Percentiles rank a stretch among this genome's conserved stretches.
phyloP scores from a whole-genome alignment of 2,888 invertebrate species.

The Apamea crenata region DNA sequence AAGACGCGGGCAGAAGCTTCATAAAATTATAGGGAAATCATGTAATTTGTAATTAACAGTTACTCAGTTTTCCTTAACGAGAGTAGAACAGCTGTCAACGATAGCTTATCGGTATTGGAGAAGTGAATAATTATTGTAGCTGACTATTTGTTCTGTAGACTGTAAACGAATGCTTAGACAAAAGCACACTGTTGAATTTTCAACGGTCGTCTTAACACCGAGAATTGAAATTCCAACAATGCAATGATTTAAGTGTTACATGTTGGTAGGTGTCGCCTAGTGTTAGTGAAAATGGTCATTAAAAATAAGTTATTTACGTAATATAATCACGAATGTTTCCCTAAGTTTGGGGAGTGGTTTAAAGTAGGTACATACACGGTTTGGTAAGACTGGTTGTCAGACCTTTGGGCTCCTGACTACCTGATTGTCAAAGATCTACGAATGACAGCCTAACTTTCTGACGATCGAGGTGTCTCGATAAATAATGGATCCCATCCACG shows the following conservation, averaged over 20 bases:
- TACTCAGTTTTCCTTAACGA: conserved; percentile 14
- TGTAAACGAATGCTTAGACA: background rate
- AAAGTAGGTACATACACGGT: no score
- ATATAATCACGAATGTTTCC: no score
- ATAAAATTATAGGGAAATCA: conserved; percentile 16
- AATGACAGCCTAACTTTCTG: background rate
- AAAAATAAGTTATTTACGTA: no score
- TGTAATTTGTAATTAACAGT: conserved; percentile 1
- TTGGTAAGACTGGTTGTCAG: background rate
- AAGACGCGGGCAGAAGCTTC: background rate
- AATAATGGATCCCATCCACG: no score
- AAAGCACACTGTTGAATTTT: background rate
- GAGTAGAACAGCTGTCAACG: conserved; percentile 2
- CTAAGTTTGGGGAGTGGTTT: no score
- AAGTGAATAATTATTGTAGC: background rate
- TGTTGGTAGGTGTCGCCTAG: no score
- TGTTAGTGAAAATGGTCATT: no score
- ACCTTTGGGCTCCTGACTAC: background rate
- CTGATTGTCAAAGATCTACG: background rate
- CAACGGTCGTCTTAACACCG: background rate
- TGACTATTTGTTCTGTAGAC: background rate
- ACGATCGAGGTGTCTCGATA: background rate
- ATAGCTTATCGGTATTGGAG: background rate
- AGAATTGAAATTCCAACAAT: background rate
- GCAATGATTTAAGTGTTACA: background rate